Conservation (phyloP, 2,888 invertebrate species). For the Amiota minor region DNA sequence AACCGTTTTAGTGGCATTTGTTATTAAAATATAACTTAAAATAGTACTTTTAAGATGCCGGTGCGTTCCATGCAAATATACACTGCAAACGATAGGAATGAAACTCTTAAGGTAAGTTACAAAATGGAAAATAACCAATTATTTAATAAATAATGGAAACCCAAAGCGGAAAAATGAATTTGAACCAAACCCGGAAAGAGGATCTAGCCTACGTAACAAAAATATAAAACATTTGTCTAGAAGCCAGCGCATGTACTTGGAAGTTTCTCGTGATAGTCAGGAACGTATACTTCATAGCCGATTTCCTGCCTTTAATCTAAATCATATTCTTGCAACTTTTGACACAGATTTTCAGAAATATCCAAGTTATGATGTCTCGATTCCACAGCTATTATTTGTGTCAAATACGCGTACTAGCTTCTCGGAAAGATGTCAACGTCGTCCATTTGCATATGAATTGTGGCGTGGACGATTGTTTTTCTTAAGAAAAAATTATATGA, state of each 20-base stretch:
- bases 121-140: background rate
- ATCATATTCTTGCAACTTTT: background rate
- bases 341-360: constrained; percentile 16
- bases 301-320: background rate
- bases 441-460: constrained; percentile 40
- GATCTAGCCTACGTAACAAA: background rate
- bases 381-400: constrained; percentile 50
- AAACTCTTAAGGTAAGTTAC: background rate
- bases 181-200: too few relatives aligned
- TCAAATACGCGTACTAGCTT: constrained; percentile 38
- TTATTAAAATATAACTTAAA: too few relatives aligned
- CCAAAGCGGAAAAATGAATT: background rate
- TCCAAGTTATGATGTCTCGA: constrained; percentile 42
- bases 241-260: background rate
- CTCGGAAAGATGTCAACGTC: constrained; percentile 53
- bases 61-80: background rate
- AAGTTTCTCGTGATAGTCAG: background rate
- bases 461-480: constrained; percentile 39
- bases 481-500: constrained; percentile 40
- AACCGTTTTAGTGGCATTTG: too few relatives aligned
- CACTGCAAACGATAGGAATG: background rate
- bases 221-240: background rate
- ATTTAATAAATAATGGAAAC: background rate
- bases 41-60: background rate
- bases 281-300: background rate